These are phyloP conservation scores for Takifugu rubripes DNA, from an alignment of 2,797 vertebrate genomes.

Conservation along the genomic window DNA sequence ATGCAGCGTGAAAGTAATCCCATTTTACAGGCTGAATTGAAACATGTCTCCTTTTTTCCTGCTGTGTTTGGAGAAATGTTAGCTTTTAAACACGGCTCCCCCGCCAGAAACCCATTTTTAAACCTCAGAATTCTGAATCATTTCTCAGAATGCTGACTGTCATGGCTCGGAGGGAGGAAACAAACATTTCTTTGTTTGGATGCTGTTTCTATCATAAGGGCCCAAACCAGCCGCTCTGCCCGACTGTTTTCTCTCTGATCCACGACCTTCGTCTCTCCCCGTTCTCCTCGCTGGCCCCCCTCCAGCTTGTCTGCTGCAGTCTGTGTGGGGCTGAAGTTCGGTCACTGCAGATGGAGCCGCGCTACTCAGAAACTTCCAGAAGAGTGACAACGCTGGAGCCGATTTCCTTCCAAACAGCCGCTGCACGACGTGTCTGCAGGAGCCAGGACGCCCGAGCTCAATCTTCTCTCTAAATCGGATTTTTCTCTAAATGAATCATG, in stretches of 20 bases:
- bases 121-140: too few species aligned
- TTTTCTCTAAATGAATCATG: too few species aligned
- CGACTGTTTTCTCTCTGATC: conserved; percentile 29
- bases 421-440: conserved; percentile 17
- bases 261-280: conserved; percentile 30
- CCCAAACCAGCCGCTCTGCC: conserved; percentile 34
- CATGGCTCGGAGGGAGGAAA: too few species aligned
- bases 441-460: conserved; percentile 14
- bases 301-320: conserved; percentile 75
- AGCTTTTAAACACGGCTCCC: too few species aligned
- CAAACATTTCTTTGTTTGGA: conserved; percentile 24
- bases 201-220: conserved; percentile 46
- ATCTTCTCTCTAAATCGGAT: too few species aligned
- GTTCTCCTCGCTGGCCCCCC: conserved; percentile 54
- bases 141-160: too few species aligned
- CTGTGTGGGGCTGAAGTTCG: conserved; percentile 58
- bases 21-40: background rate
- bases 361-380: conserved; percentile 56
- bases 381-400: conserved; percentile 35
- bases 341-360: conserved; percentile 62
- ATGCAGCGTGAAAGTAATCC: background rate
- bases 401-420: conserved; percentile 4
- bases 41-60: too few species aligned
- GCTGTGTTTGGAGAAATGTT: too few species aligned
- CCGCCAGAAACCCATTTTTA: too few species aligned